phyloP scores from a whole-genome alignment of 1,140 invertebrate genomes.

The Gonioctena quinquepunctata region DNA sequence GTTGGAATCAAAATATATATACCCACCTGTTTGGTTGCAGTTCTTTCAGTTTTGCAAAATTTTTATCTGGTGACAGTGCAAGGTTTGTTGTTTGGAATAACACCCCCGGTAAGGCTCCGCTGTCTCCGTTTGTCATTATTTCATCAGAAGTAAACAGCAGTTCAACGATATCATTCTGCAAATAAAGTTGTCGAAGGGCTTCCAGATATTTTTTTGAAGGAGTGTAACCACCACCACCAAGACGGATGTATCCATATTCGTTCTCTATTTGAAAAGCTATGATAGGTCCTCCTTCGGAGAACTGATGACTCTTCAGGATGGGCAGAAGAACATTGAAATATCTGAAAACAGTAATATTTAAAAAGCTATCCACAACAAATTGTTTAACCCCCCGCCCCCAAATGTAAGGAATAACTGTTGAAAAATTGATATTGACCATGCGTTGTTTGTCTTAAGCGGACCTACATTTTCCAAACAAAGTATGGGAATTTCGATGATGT shows the following conservation, averaged over 20 bases:
- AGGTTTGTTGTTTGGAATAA: constrained; percentile 5
- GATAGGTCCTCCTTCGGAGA: constrained; percentile 62
- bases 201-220: constrained; percentile 57
- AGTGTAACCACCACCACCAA: constrained; percentile 6
- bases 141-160: constrained; percentile 61
- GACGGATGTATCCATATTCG: constrained; percentile 60
- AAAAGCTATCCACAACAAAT: constrained; percentile 57
- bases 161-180: constrained; percentile 55
- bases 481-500: no score
- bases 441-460: no score
- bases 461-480: no score
- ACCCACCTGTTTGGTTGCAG: constrained; percentile 29
- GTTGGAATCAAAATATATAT: no score
- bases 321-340: constrained; percentile 60
- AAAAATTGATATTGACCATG: no score
- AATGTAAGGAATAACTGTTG: no score
- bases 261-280: constrained; percentile 63
- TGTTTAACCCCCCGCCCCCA: no score
- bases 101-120: constrained; percentile 50
- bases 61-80: background rate
- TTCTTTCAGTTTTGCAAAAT: background rate
- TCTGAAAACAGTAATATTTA: no score
- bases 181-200: constrained; percentile 52
- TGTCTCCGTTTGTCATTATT: constrained; percentile 45
- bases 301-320: constrained; percentile 58